A percentile compares a stretch with the other conserved stretches of the same genome.
Evolutionary conservation across 2,888 invertebrate species (phyloP).

Genomic region (Rutpela maculata): DNA sequence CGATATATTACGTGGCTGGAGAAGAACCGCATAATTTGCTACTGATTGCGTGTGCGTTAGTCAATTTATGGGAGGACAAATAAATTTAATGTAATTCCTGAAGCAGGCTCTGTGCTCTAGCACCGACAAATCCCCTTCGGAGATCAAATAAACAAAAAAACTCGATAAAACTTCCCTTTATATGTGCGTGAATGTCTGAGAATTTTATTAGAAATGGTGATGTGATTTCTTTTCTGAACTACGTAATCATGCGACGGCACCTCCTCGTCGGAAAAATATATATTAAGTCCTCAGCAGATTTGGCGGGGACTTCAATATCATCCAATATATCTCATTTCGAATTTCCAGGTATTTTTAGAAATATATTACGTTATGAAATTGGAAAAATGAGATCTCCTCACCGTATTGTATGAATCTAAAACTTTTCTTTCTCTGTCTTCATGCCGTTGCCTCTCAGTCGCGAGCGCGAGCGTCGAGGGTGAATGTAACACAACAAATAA

Average conservation of each 20-base stretch:
- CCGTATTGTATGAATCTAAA: constrained; percentile 1
- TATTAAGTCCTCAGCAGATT: constrained; percentile 15
- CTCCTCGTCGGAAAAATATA: constrained; percentile 11
- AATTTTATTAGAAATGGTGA: constrained; percentile 24
- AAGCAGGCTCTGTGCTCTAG: neutral
- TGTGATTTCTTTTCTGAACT: constrained; percentile 37
- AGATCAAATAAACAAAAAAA: constrained; percentile 4
- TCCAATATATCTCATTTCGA: constrained; percentile 44
- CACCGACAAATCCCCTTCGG: neutral
- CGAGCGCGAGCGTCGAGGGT: neutral
- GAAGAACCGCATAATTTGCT: no score
- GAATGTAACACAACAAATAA: neutral
- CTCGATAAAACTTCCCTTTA: neutral
- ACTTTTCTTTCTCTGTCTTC: neutral
- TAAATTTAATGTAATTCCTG: neutral
- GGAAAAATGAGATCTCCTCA: constrained; percentile 36
- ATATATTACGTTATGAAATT: constrained; percentile 38
- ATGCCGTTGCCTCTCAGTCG: neutral
- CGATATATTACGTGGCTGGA: no score
- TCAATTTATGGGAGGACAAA: no score
- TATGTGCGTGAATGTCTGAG: neutral
- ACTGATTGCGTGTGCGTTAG: no score
- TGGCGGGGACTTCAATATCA: constrained; percentile 23
- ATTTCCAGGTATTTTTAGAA: constrained; percentile 47
- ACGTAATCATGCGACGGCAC: constrained; percentile 34